phyloP scores from a whole-genome alignment of 2,888 invertebrate genomes.

The Eupithecia centaureata region DNA sequence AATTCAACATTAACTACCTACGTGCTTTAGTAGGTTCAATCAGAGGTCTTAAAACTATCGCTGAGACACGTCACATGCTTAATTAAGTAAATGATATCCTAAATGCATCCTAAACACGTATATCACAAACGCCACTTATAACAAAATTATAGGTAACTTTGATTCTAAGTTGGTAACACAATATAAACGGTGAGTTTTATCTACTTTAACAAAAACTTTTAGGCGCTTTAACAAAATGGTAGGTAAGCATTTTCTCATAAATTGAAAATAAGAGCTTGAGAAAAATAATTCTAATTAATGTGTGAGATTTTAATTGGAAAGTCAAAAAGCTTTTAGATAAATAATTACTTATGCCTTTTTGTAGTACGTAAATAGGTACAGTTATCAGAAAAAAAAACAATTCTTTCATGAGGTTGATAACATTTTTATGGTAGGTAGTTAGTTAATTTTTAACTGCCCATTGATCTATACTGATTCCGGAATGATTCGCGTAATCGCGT shows the following conservation, averaged over 20 bases:
- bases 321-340: not conserved
- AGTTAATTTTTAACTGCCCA: not conserved
- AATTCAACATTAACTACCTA: constrained; percentile 2
- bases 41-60: not conserved
- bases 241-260: not conserved
- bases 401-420: not conserved
- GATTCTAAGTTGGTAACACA: not conserved
- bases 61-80: not conserved
- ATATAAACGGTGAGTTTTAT: not conserved
- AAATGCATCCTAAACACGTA: constrained; percentile 6
- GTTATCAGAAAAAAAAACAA: not conserved
- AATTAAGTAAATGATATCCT: not conserved
- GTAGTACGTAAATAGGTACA: not conserved
- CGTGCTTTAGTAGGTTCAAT: not conserved
- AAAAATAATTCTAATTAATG: not conserved
- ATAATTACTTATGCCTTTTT: not conserved
- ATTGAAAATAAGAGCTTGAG: not conserved
- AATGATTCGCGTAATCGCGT: not conserved
- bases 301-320: not conserved
- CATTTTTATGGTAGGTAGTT: not conserved
- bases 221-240: no score
- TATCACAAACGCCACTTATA: constrained; percentile 15
- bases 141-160: not conserved
- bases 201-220: no score
- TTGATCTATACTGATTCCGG: not conserved